Base-by-base conservation (phyloP, 2,797 vertebrate genomes). In the Mionectes olivaceus region DNA sequence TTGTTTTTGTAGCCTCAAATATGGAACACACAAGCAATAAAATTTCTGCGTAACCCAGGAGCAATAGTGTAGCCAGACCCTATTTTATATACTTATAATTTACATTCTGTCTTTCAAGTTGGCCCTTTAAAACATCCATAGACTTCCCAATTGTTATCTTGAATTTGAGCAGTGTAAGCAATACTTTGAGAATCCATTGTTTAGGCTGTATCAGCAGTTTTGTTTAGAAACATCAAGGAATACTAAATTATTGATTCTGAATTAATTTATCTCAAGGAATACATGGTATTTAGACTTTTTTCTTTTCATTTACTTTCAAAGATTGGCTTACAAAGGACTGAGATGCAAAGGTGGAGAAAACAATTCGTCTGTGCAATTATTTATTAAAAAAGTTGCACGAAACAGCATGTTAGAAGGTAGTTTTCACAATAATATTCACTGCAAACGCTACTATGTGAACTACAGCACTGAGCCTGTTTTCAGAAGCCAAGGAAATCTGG, bases 241-340 rank as follows among this genome's bases (percentile, higher is more conserved):
- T 64, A 77, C 30, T 71, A 82, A 89, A 89, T 74, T 89, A 91
- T 57, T 74, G 68, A 94, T 90, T 77, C 41, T 39, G 81, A 75
- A 87, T 53, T 85, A 70, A 96, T 65, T 95, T 79, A 92, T 71
- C 79, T 91, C 75, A 87, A 64, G 87, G 75, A 97, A 41, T 69
- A 53, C 47, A 52, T 21, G 18, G 57, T 76, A 97, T 93, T 97
- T 97, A 95, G 77, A 52, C 63, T 69, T 59, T 82, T 91, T 73
- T 24, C 33, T 89, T 89, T 75, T 63, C 53, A 64, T 84, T 87
- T 94, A 85, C 79, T 94, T 95, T 85, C 73, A 92, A 92, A 93
- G 67, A 79, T 79, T 13, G 74, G 41, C 49, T 94, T 86, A 30
- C 79, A 93, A 93, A 87, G 35, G 21, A 89, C 27, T 74, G 73